A percentile compares a stretch with the other conserved stretches of the same genome.
Evolutionary conservation across 2,113 vertebrate genomes (phyloP).

Genomic region (Tapirus terrestris): DNA sequence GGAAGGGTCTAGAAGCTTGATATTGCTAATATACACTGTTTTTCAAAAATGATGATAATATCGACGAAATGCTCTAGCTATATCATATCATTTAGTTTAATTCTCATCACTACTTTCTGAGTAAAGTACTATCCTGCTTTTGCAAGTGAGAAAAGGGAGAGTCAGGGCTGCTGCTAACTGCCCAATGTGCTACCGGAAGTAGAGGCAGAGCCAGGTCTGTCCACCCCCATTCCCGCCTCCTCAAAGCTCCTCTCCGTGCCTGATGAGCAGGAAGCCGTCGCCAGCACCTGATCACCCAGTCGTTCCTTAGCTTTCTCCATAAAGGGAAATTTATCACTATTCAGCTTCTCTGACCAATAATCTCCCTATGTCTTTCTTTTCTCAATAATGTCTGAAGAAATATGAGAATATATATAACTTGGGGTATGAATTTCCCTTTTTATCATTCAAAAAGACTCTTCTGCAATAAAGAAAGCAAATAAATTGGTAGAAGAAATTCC

Average conservation of each 20-base stretch:
- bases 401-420: background rate
- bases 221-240: background rate
- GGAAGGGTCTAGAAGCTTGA: background rate
- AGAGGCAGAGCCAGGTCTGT: background rate
- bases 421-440: background rate
- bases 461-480: background rate
- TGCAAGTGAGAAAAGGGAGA: background rate
- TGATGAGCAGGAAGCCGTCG: background rate
- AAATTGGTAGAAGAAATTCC: background rate
- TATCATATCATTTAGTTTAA: background rate
- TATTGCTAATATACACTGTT: background rate
- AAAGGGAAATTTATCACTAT: background rate
- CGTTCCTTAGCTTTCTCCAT: background rate
- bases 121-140: background rate
- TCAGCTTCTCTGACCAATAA: background rate
- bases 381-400: background rate
- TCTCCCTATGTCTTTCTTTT: background rate
- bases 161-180: background rate
- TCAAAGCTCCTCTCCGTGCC: background rate
- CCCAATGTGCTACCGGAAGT: background rate
- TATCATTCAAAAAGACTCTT: conserved; percentile 2
- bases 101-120: background rate
- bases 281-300: background rate
- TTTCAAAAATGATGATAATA: background rate
- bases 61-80: background rate